Percentiles rank a stretch among this genome's conserved stretches.
These are phyloP conservation scores for Seladonia tumulorum DNA, from an alignment of 2,888 invertebrate genomes.

Conservation along the genomic window DNA sequence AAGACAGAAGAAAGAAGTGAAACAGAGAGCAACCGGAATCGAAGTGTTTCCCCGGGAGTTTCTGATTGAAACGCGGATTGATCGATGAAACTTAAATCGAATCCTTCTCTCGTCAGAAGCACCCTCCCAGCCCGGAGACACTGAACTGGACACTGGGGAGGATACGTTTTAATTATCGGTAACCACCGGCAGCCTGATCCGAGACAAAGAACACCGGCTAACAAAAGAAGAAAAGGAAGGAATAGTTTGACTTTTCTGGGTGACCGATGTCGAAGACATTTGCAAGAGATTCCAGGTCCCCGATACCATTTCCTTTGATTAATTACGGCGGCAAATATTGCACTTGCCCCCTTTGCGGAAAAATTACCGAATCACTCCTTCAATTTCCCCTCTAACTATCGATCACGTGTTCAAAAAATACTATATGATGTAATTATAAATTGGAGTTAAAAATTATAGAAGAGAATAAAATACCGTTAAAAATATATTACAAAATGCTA, in stretches of 20 bases:
- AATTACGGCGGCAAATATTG: background rate
- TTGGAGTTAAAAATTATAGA: background rate
- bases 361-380: background rate
- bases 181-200: slow-evolving; percentile 43
- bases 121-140: slow-evolving; percentile 21
- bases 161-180: slow-evolving; percentile 70
- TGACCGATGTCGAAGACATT: slow-evolving; percentile 24
- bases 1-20: background rate
- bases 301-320: background rate
- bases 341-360: background rate
- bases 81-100: slow-evolving; percentile 47
- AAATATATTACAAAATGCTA: background rate
- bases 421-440: background rate
- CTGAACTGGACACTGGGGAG: slow-evolving; percentile 45
- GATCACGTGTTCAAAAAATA: background rate
- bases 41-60: slow-evolving; percentile 15
- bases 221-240: slow-evolving; percentile 22
- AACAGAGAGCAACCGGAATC: slow-evolving; percentile 29
- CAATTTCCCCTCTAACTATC: background rate
- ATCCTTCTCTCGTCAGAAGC: slow-evolving; percentile 33
- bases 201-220: slow-evolving; percentile 29
- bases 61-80: slow-evolving; percentile 42
- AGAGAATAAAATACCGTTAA: background rate
- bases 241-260: slow-evolving; percentile 24
- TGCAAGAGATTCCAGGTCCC: slow-evolving; percentile 22